phyloP scores from a whole-genome alignment of 2,888 invertebrate genomes.

The Dorcus hopei region DNA sequence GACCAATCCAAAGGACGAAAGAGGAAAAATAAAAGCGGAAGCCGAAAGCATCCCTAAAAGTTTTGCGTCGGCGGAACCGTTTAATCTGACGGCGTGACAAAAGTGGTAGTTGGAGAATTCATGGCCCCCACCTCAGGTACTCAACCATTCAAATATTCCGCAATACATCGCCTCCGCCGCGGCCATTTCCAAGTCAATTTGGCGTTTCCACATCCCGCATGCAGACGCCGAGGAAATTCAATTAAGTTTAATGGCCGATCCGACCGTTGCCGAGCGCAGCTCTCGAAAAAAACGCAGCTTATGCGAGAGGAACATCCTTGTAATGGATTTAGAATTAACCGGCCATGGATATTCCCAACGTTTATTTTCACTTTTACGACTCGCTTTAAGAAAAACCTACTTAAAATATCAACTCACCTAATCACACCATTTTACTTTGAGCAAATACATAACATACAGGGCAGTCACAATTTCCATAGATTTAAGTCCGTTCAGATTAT shows the following conservation, averaged over 20 bases:
- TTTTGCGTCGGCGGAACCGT: too few species aligned
- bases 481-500: too few species aligned
- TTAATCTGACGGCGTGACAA: too few species aligned
- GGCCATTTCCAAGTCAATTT: conserved; percentile 53
- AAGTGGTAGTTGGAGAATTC: conserved; percentile 18
- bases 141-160: conserved; percentile 47
- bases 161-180: conserved; percentile 46
- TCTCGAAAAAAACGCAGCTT: conserved; percentile 29
- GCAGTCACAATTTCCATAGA: too few species aligned
- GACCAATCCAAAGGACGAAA: too few species aligned
- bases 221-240: conserved; percentile 53
- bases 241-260: conserved; percentile 56
- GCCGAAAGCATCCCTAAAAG: too few species aligned
- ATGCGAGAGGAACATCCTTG: conserved; percentile 37
- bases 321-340: conserved; percentile 45
- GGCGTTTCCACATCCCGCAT: conserved; percentile 48
- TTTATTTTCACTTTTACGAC: not conserved
- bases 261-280: conserved; percentile 36
- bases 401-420: not conserved
- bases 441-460: too few species aligned
- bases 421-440: not conserved
- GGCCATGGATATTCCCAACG: conserved; percentile 1
- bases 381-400: not conserved
- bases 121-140: conserved; percentile 36
- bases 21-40: too few species aligned